phyloP scores from a whole-genome alignment of 2,888 invertebrate genomes.

The Cheilosia soror region DNA sequence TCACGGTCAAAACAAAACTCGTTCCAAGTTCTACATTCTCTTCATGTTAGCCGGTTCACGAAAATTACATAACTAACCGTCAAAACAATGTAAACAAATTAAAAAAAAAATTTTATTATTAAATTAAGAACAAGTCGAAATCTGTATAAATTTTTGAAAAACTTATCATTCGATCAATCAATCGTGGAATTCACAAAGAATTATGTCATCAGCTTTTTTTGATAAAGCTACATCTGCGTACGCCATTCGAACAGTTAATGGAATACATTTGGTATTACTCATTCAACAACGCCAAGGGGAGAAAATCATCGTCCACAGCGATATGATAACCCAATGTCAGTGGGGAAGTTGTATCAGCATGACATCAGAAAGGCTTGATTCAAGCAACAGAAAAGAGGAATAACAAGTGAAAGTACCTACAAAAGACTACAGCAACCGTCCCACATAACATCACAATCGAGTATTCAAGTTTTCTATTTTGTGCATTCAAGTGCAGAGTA shows the following conservation, averaged over 20 bases:
- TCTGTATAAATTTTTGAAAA: not conserved
- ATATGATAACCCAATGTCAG: not conserved
- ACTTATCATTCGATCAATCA: not conserved
- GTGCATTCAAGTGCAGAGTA: no score
- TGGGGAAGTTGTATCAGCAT: not conserved
- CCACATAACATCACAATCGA: not conserved
- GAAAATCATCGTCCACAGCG: not conserved
- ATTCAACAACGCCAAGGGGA: not conserved
- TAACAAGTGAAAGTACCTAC: not conserved
- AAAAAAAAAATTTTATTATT: not conserved
- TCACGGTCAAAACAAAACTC: not conserved
- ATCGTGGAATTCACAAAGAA: not conserved
- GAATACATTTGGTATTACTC: not conserved
- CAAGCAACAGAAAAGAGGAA: not conserved
- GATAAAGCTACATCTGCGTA: not conserved
- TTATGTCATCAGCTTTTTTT: conserved; percentile 5
- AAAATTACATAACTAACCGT: not conserved
- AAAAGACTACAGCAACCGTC: not conserved
- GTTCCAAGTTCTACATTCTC: not conserved
- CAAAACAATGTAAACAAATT: not conserved
- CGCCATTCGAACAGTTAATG: not conserved
- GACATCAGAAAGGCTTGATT: not conserved
- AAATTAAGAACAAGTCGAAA: not conserved
- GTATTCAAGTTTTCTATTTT: no score
- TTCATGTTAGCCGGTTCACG: not conserved